Percentiles rank a stretch among this genome's conserved stretches.
Evolutionary conservation across 2,797 vertebrate species (phyloP).

Genomic region (Clarias fuscus): DNA sequence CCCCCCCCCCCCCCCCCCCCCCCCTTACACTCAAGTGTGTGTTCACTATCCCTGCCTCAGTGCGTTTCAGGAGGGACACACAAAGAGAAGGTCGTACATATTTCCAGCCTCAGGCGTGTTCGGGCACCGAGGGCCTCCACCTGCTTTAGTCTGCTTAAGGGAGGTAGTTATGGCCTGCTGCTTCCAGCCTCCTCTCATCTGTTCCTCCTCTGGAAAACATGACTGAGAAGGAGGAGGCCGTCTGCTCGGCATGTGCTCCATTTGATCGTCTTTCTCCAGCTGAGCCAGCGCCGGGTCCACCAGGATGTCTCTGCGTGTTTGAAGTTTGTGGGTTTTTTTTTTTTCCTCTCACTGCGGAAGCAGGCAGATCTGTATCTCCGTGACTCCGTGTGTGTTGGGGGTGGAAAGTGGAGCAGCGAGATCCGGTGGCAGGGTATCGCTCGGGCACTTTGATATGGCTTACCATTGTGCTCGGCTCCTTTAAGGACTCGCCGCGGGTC

Average conservation of each 20-base stretch:
- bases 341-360: slow-evolving; percentile 19
- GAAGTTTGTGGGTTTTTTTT: slow-evolving; percentile 16
- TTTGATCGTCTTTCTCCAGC: slow-evolving; percentile 24
- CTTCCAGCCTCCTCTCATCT: slow-evolving; percentile 35
- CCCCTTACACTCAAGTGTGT: not conserved
- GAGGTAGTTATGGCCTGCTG: slow-evolving; percentile 33
- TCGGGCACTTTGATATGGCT: slow-evolving; percentile 48
- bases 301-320: slow-evolving; percentile 52
- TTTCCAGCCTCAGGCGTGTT: slow-evolving; percentile 68
- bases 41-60: slow-evolving; percentile 51
- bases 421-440: slow-evolving; percentile 45
- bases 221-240: slow-evolving; percentile 52
- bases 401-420: slow-evolving; percentile 52
- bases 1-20: not conserved
- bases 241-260: slow-evolving; percentile 43
- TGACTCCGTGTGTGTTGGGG: slow-evolving; percentile 39
- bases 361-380: slow-evolving; percentile 54
- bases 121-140: slow-evolving; percentile 28
- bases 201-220: slow-evolving; percentile 56
- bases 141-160: slow-evolving; percentile 38
- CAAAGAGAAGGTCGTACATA: slow-evolving; percentile 70
- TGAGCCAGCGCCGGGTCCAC: slow-evolving; percentile 45
- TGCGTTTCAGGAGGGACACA: slow-evolving; percentile 38
- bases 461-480: slow-evolving; percentile 41
- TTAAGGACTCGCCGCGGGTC: slow-evolving; percentile 44